Evolutionary conservation across 2,113 vertebrate genomes (phyloP), one percentile per base, ranked within the genome.

Genomic region (Campylomormyrus tamandua): DNA sequence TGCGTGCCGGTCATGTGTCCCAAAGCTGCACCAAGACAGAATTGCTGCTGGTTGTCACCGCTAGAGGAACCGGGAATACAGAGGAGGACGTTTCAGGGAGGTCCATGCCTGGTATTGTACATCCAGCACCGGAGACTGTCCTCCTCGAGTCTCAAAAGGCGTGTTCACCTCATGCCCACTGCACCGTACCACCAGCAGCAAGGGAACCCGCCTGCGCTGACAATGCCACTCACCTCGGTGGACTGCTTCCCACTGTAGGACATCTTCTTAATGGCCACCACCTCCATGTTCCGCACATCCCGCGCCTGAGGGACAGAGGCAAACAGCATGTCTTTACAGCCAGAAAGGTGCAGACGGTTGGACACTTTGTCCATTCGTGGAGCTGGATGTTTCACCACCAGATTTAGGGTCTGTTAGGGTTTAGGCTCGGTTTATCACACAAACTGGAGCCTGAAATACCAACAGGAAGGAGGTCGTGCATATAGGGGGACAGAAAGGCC

Each of bases 191-290:
- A 19, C 5, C 42, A 89, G 83, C 31, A 53, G 35, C 31, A 45
- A 35, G 11, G n/a, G 7, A 7, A 31, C n/a, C 15, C 2, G 5
- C 49, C 77, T 53, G 80, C 2, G 9, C 83, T 3, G 19, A 24
- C 93, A 5, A 1, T 9, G 6, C 31, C 11, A 52, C 95, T 46
- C 93, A 99, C 98, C 97, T 99, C 98, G 87, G 95, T 99, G 91
- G 98, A 98, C 93, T 99, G 98, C 93, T 99, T 99, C 92, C 98
- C 98, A 94, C 97, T 98, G 52, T 99, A 99, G 45, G 98, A 99
- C 98, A 99, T 99, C 95, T 99, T 99, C 96, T 99, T 99, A 95
- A 99, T 99, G 94, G 98, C 98, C 96, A 99, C 98, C 96, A 99
- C 98, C 95, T 99, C 98, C 91, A 97, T 98, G 94, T 98, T 98